Base-by-base conservation (phyloP, 2,113 vertebrate genomes). In the Macaca fascicularis region DNA sequence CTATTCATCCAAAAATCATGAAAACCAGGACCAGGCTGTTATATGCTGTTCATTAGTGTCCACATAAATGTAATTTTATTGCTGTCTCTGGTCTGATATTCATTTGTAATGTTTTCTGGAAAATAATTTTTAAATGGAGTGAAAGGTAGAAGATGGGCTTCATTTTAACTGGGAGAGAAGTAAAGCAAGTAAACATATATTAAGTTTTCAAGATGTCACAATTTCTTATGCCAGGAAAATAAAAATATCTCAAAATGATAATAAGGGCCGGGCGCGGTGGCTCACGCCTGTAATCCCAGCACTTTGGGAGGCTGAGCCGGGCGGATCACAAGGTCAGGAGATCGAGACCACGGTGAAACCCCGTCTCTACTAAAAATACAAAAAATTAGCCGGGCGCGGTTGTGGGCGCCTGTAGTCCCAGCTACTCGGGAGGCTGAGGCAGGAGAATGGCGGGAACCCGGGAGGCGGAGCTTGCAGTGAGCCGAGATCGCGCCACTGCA, bases 1-100 rank as follows among this genome's bases (percentile, higher is more conserved):
- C 35, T 93, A 93, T 14, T 86, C 64, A 96, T 96, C 86, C 97
- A 91, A 97, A 97, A 97, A 59, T 84, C 90, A 96, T 38, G 52
- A 96, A 97, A 93, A 95, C 70, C 76, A 97, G 40, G 67, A 93
- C 94, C 84, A 97, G 48, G 30, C 23, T 96, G 79, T 86, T 91
- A 94, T 27, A 89, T 82, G 67, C 79, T 96, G 20, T 80, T 93
- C 72, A 84, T 72, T 95, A 92, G 94, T 87, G 40, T 93, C 57
- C 87, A 92, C 32, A 92, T 45, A 81, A 96, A 89, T 72, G 38
- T 72, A 96, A 97, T 95, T 95, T 97, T 84, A 95, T 27, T 97
- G 64, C 88, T 96, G 22, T 82, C 38, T 88, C 79, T 97, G 61
- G 86, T 69, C 93, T 96, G 81, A 94, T 89, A 96, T 5, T 87